A percentile compares a stretch with the other conserved stretches of the same genome.
Evolutionary conservation across 2,113 vertebrate genomes (phyloP).

Genomic region (Upupa epops): DNA sequence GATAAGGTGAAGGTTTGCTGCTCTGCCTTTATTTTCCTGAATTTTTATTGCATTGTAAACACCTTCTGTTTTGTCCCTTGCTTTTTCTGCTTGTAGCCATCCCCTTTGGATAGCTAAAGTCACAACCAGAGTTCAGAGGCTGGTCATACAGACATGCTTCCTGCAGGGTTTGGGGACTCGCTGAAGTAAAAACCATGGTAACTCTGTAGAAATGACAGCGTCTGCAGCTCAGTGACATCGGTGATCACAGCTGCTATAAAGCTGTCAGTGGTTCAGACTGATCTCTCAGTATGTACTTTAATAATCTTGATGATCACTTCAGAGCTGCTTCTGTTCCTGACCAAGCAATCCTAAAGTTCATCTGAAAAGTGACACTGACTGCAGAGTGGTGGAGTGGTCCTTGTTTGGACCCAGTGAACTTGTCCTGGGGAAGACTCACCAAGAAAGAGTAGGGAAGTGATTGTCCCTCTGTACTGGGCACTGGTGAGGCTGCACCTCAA

Average conservation of each 20-base stretch:
- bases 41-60: conserved; percentile 32
- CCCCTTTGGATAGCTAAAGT: not conserved
- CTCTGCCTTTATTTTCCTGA: conserved; percentile 40
- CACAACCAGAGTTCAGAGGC: not conserved
- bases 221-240: not conserved
- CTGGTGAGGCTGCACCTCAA: too few species aligned
- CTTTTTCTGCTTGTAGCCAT: not conserved
- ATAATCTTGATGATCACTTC: not conserved
- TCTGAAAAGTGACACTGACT: not conserved
- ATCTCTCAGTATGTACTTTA: not conserved
- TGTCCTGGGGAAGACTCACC: not conserved
- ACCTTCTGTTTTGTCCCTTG: conserved; percentile 43
- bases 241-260: conserved; percentile 14
- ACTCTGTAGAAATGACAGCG: not conserved
- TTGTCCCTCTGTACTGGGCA: too few species aligned
- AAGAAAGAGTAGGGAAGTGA: not conserved
- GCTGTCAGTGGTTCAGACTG: not conserved
- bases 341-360: not conserved
- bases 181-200: not conserved
- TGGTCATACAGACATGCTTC: not conserved
- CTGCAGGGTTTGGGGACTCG: not conserved
- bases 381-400: not conserved
- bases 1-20: conserved; percentile 50
- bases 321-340: not conserved
- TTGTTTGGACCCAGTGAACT: not conserved